Evolutionary conservation across 2,113 vertebrate species (phyloP).

Genomic region (Tringa solitaria): DNA sequence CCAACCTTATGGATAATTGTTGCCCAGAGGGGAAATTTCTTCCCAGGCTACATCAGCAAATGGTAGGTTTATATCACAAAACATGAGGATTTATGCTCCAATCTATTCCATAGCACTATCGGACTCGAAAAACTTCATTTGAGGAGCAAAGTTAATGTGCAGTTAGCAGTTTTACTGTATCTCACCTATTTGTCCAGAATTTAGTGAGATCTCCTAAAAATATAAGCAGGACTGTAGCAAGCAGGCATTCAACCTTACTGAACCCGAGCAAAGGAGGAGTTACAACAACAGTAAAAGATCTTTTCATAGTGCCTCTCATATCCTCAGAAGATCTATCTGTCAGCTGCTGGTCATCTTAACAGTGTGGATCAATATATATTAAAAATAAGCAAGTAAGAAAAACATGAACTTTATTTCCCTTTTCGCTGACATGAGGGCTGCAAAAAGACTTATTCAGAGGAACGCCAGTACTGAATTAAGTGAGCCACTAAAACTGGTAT

Average conservation of each 20-base stretch:
- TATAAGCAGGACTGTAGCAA: not conserved
- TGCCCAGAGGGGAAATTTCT: constrained; percentile 61
- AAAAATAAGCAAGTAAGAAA: not conserved
- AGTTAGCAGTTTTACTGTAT: constrained; percentile 47
- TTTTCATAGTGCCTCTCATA: not conserved
- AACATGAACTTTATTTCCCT: not conserved
- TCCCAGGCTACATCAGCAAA: constrained; percentile 38
- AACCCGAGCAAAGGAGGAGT: not conserved
- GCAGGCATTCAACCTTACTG: not conserved
- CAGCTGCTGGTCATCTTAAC: not conserved
- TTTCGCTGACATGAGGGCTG: not conserved
- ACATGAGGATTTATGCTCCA: constrained; percentile 45
- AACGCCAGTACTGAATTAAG: not conserved
- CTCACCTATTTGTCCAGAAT: constrained; percentile 42
- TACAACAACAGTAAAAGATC: not conserved
- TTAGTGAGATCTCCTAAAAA: constrained; percentile 42
- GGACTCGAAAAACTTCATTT: constrained; percentile 18
- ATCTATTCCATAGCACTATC: constrained; percentile 30
- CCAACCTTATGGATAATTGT: constrained; percentile 43
- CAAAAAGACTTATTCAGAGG: not conserved
- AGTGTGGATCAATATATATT: not conserved
- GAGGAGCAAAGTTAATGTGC: constrained; percentile 40
- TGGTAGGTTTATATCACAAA: constrained; percentile 51
- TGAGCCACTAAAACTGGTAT: not conserved
- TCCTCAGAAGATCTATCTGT: not conserved